These are phyloP conservation scores for Catostylus mosaicus DNA, from an alignment of 30 jellyfish, hydroid and myxozoan genomes.

Conservation along the genomic window DNA sequence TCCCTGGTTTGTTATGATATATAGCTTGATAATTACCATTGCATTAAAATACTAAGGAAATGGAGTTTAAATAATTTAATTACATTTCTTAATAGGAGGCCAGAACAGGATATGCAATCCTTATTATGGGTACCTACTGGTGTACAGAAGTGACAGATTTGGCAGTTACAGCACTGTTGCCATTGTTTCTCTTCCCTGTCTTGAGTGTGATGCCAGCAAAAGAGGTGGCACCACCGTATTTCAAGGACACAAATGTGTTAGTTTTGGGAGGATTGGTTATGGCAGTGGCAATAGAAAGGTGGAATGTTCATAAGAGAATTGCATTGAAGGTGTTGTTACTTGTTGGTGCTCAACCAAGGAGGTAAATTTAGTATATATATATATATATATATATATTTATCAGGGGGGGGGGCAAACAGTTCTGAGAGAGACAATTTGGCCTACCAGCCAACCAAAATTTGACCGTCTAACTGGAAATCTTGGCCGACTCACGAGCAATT, in stretches of 20 bases:
- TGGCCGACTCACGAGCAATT: too few relatives aligned
- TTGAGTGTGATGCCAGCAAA: constrained; percentile 87
- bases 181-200: constrained; percentile 85
- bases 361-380: constrained; percentile 44
- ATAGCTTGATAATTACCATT: too few relatives aligned
- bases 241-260: constrained; percentile 94
- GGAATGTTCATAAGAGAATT: constrained; percentile 98
- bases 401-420: neutral
- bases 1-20: too few relatives aligned
- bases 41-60: too few relatives aligned
- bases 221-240: constrained; percentile 84
- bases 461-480: too few relatives aligned
- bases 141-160: constrained; percentile 93
- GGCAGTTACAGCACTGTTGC: constrained; percentile 96
- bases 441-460: too few relatives aligned
- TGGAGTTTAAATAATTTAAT: too few relatives aligned
- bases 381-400: too few relatives aligned
- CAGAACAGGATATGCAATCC: constrained; percentile 79
- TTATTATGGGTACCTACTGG: constrained; percentile 94
- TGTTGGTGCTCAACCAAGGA: constrained; percentile 98
- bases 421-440: too few relatives aligned
- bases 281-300: constrained; percentile 96
- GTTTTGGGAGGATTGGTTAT: constrained; percentile 92
- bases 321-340: constrained; percentile 83
- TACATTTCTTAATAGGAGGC: constrained; percentile 83